Percentiles rank a stretch among this genome's conserved stretches.
phyloP scores from a whole-genome alignment of 2,797 vertebrate species.

The Leptodactylus fallax region DNA sequence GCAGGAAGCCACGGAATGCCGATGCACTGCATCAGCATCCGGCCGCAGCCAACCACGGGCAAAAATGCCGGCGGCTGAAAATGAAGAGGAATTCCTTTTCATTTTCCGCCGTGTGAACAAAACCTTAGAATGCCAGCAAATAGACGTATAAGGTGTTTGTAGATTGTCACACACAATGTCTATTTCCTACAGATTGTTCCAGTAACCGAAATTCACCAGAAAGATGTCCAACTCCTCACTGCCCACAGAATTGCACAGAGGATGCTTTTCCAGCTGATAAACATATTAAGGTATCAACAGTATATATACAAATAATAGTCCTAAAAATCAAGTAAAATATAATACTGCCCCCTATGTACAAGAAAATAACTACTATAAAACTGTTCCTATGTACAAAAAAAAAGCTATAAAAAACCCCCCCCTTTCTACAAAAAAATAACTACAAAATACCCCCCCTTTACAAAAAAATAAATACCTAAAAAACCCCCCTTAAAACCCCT shows the following conservation, averaged over 20 bases:
- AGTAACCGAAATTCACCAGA: slow-evolving; percentile 33
- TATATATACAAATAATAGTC: background rate
- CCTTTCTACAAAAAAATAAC: no score
- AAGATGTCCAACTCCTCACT: background rate
- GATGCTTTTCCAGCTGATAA: background rate
- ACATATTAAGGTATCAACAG: slow-evolving; percentile 9
- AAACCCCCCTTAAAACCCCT: no score
- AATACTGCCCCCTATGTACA: no score
- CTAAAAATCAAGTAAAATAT: background rate
- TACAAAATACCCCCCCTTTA: background rate
- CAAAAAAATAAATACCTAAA: background rate
- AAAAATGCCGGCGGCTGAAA: no score
- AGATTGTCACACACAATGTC: background rate
- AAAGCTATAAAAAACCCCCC: background rate
- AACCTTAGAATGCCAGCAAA: no score
- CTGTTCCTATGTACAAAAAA: background rate
- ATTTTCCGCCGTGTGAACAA: no score
- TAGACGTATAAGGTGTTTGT: background rate
- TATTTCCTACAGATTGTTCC: slow-evolving; percentile 17
- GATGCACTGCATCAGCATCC: no score
- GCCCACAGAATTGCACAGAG: background rate
- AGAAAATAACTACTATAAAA: background rate
- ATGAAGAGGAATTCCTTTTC: no score
- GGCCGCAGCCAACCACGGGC: no score
- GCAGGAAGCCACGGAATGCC: no score